These are phyloP conservation scores for Eilema griseolum DNA, from an alignment of 2,888 invertebrate genomes.

Conservation along the genomic window DNA sequence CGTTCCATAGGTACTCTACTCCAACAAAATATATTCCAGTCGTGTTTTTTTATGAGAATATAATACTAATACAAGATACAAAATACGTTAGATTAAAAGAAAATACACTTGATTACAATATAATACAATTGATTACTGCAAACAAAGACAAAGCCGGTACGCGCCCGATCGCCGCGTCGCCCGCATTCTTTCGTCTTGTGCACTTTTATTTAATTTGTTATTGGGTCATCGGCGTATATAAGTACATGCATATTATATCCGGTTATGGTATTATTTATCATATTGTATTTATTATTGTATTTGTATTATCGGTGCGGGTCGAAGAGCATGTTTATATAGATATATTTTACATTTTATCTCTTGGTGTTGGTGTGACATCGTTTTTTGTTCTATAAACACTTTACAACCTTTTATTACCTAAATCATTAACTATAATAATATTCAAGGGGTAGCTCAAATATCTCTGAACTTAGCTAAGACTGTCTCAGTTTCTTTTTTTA, in stretches of 20 bases:
- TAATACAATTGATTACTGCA: background rate
- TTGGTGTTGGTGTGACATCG: conserved; percentile 86
- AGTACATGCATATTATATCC: conserved; percentile 56
- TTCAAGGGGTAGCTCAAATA: background rate
- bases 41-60: background rate
- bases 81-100: background rate
- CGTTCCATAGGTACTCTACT: too few relatives aligned
- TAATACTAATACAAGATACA: background rate
- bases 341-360: conserved; percentile 52
- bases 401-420: conserved; percentile 51
- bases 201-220: conserved; percentile 67
- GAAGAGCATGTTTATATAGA: conserved; percentile 66
- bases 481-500: background rate
- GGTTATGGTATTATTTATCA: conserved; percentile 62
- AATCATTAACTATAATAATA: background rate
- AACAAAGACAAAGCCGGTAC: conserved; percentile 55
- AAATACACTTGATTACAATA: background rate
- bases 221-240: conserved; percentile 66
- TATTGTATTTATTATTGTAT: conserved; percentile 18
- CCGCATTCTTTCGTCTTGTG: conserved; percentile 72
- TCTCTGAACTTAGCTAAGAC: background rate
- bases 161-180: conserved; percentile 24
- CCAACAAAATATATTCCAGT: too few relatives aligned
- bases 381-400: conserved; percentile 59
- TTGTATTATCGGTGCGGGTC: conserved; percentile 38